Evolutionary conservation across 92 coral and sea anemone genomes (phyloP), one percentile per base, ranked within the genome.

Genomic region (Phymanthus crucifer): DNA sequence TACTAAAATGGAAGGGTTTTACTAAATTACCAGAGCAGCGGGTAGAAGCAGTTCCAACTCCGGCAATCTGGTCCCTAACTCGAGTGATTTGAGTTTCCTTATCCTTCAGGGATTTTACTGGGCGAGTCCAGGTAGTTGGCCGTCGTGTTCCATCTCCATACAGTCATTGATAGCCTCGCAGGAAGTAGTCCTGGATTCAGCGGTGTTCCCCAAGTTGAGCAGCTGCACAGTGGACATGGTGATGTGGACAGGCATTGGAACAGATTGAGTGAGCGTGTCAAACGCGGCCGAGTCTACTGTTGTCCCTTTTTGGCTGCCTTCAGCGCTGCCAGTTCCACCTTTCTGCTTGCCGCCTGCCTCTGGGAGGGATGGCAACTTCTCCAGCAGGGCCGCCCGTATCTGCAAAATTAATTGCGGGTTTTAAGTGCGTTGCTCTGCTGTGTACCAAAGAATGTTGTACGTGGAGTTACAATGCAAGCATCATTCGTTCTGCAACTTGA

Each of bases 221-320:
- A 77, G 61, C 32, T 83, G 81, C 3, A 83, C 87, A 14, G 81
- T 83, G 11, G 87, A 75, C 81, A 83, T 75, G 54, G 81, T 68
- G 40, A 83, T 75, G 77, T 75, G 87, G 7, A 77, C 87, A 12
- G 87, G 81, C 75, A 76, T 68, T 36, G 87, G 79, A 13, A 77
- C 82, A 14, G 87, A 67, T 26, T 64, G 58, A n/a, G 68, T 83
- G 31, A 52, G 66, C 11, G 87, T 76, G 67, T 83, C 87, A 32
- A 57, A 73, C 74, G 76, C 32, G 29, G 36, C 58, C 3, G 77
- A 71, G 10, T 71, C 78, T 0, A 69, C 70, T 19, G 54, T 67
- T 34, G 76, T 82, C 0, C n/a, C 40, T 48, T 48, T 61, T n/a
- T 82, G 79, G 34, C 74, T 75, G 32, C 52, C 50, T 19, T 64